Percentiles rank a stretch among this genome's conserved stretches.
phyloP scores from a whole-genome alignment of 1,140 invertebrate genomes.

The Bombus terrestris region DNA sequence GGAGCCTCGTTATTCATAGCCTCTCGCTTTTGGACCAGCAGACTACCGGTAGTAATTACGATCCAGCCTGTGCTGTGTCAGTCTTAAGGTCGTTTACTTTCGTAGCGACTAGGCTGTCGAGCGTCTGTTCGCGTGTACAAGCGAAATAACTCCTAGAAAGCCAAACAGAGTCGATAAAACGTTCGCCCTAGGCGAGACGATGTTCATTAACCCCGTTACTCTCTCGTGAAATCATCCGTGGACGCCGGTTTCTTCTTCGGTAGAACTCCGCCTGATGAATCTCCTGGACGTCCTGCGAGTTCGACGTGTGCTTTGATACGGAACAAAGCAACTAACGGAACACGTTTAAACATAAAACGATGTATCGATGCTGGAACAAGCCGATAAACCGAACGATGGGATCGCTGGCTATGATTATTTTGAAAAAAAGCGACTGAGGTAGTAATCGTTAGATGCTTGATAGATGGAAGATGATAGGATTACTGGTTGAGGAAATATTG shows the following conservation, averaged over 20 bases:
- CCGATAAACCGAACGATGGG: background rate
- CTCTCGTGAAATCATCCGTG: background rate
- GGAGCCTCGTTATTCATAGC: conserved; percentile 15
- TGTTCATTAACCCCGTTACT: conserved; percentile 45
- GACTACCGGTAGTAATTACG: background rate
- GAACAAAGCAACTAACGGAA: background rate
- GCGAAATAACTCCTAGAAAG: background rate
- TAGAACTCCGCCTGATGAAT: background rate
- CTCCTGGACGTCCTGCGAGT: background rate
- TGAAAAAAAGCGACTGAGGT: background rate
- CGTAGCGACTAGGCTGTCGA: background rate
- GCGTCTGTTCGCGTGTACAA: background rate
- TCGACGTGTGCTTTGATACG: background rate
- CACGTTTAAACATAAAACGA: no score
- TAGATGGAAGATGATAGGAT: background rate
- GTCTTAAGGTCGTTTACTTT: conserved; percentile 47
- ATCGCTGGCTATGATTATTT: background rate
- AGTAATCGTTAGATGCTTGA: background rate
- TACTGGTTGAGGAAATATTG: background rate
- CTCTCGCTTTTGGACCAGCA: background rate
- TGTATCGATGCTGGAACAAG: background rate
- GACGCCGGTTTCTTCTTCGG: background rate
- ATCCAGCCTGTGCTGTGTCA: background rate
- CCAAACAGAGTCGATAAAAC: background rate
- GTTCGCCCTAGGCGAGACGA: conserved; percentile 28